Evolutionary conservation across 1,140 invertebrate species (phyloP), one percentile per base, ranked within the genome.

Genomic region (Streblospio benedicti): DNA sequence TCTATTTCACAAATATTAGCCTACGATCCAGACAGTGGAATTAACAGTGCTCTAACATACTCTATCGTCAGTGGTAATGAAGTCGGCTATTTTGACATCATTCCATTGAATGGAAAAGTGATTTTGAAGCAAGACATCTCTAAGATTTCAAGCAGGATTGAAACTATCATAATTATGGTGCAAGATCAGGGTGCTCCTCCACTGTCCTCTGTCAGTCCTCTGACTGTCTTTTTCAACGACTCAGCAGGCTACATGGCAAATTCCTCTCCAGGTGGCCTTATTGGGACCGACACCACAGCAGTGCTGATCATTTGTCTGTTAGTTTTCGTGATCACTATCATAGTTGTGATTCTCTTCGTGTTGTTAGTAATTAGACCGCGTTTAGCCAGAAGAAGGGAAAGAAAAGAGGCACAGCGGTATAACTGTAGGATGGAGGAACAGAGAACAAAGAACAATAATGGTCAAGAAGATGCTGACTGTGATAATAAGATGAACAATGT

Each of bases 141-240:
- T 32, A 25, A 43, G 31, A 18, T 20, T 9, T 54, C 44, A n/a
- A 49, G 43, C 12, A n/a, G 28, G n/a, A 28, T 38, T 23, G 23
- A 56, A 23, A 35, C 38, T 6, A 14, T 51, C 25, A 32, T 51
- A 28, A 6, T 62, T 4, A 20, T 51, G 54, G 60, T 54, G 16
- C 41, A 49, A n/a, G 60, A 62, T 38, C 9, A 23, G 20, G 60
- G 60, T 4, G 47, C 23, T 4, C 60, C 60, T 2, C 44, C 27
- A 18, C 55, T 57, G 6, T 33, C 28, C n/a, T 32, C 53, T 20
- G 31, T 56, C 4, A 25, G 32, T 23, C 25, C 53, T 14, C 30
- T 56, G 16, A 41, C 20, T 1, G 25, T 56, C 18, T 4, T 38
- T 0, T 23, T 56, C 20, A 56, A 56, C 33, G 18, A 41, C 18